phyloP scores from a whole-genome alignment of 2,888 invertebrate genomes.

The Troides aeacus region DNA sequence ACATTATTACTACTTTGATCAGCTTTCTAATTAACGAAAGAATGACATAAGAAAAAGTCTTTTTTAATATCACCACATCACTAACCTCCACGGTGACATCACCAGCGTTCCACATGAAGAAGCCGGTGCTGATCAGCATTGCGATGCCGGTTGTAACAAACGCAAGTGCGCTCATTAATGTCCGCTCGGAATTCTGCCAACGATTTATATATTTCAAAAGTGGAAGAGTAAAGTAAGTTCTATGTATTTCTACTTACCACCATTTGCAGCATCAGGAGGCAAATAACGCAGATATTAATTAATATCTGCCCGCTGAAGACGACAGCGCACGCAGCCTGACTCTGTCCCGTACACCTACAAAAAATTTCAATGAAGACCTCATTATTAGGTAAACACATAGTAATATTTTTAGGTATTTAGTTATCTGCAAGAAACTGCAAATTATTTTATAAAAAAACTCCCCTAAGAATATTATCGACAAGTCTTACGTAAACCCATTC shows the following conservation, averaged over 20 bases:
- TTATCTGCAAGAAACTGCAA: too few relatives aligned
- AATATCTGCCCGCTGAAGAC: slow-evolving; percentile 48
- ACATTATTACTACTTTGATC: too few relatives aligned
- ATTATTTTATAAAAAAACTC: too few relatives aligned
- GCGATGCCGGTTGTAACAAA: slow-evolving; percentile 34
- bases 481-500: too few relatives aligned
- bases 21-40: too few relatives aligned
- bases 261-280: slow-evolving; percentile 37
- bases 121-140: slow-evolving; percentile 45
- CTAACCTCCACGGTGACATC: slow-evolving; percentile 53
- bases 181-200: slow-evolving; percentile 38
- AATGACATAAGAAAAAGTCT: too few relatives aligned
- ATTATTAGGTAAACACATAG: too few relatives aligned
- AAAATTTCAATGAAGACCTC: background rate
- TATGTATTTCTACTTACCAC: slow-evolving; percentile 30
- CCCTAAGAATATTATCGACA: too few relatives aligned
- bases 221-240: background rate
- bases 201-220: background rate
- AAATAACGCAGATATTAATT: slow-evolving; percentile 37
- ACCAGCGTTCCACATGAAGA: slow-evolving; percentile 57
- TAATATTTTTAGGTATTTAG: too few relatives aligned
- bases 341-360: slow-evolving; percentile 46
- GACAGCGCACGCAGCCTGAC: slow-evolving; percentile 39
- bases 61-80: background rate
- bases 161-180: slow-evolving; percentile 35